Evolutionary conservation across 2,888 invertebrate genomes (phyloP), one percentile per base, ranked within the genome.

Genomic region (Chymomyza procnemis): DNA sequence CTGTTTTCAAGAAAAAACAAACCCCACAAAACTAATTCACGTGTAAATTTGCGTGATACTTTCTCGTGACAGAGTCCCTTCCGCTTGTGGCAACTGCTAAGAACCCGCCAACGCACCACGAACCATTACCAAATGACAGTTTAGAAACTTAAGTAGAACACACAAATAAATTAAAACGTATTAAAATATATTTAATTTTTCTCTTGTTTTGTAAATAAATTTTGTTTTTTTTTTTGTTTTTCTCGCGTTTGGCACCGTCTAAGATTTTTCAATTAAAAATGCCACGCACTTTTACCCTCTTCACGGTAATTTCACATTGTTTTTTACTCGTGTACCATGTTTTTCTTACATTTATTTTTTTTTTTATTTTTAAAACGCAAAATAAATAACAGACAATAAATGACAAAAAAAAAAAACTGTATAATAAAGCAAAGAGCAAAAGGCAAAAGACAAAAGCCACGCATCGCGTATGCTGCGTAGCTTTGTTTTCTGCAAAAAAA

Each of bases 381-480:
- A 56, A 56, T 56, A 22, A 56, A 56, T 26, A 56, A 14, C 19
- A 22, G 19, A 50, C 16, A 16, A 54, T 4, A 56, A 56, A 8
- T 30, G 56, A 22, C 56, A 22, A 56, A 70, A 70, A 61, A 70
- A 70, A 59, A n/a, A 46, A 34, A 30, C 46, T 14, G 52, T 57
- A 26, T 26, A 26, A 26, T 26, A 26, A 26, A 26, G 26, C 46
- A 26, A 34, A 12, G 21, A 16, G 16, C 30, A 26, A 56, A 54
- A 54, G 19, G 19, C 66, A 72, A 74, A 74, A 63, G 61, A 74
- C 55, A 69, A 62, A 48, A 55, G 19, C 30, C 34, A 41, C 34
- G 21, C 58, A 58, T 18, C 46, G 54, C 46, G 54, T 54, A 54
- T 58, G 41, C 41, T 30, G 58, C 4, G 5, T n/a, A 14, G 14